A percentile compares a stretch with the other conserved stretches of the same genome.
Evolutionary conservation across 2,113 vertebrate species (phyloP).

Genomic region (Strix aluco): DNA sequence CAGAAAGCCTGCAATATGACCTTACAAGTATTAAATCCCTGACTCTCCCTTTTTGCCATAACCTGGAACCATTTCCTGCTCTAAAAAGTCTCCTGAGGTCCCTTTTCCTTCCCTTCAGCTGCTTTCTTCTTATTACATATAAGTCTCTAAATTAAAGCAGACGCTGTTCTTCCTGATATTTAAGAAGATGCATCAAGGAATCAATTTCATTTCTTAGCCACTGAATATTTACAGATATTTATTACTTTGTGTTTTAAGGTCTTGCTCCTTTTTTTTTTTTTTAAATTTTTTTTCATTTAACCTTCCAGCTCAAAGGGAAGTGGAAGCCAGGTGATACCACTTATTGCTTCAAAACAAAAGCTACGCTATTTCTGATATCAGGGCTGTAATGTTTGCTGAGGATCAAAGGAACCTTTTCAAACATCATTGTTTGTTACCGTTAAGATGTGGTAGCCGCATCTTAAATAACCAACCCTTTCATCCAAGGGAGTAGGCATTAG

Average conservation of each 20-base stretch:
- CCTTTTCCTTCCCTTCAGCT: neutral
- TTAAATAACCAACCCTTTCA: neutral
- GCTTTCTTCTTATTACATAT: neutral
- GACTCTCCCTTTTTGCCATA: neutral
- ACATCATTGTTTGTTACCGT: neutral
- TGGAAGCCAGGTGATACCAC: neutral
- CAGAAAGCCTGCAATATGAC: neutral
- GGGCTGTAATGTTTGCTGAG: neutral
- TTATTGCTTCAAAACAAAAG: neutral
- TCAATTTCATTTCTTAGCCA: neutral
- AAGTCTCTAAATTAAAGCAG: neutral
- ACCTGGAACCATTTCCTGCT: neutral
- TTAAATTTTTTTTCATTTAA: neutral
- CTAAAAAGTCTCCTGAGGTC: neutral
- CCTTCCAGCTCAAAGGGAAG: neutral
- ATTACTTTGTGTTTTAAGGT: neutral
- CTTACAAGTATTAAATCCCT: neutral
- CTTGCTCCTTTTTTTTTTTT: neutral
- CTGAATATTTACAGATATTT: neutral
- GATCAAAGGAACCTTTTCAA: slow-evolving; percentile 37
- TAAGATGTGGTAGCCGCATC: neutral
- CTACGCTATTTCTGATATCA: neutral
- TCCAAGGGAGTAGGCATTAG: neutral
- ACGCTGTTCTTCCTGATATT: neutral
- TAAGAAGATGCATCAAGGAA: neutral